Base-by-base conservation (phyloP, 2,888 invertebrate genomes). In the Sthenelais limicola region DNA sequence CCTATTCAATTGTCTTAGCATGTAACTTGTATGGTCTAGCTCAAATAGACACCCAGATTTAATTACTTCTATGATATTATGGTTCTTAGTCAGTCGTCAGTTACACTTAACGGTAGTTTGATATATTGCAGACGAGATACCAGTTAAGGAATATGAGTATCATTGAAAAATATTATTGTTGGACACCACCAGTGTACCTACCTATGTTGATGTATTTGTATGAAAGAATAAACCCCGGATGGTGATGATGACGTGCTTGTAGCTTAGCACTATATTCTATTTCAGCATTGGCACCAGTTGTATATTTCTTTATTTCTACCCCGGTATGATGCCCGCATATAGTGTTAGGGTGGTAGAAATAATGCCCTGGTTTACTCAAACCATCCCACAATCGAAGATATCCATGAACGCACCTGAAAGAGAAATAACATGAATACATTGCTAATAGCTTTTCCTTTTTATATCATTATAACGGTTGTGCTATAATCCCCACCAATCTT, bases 291-390 rank as follows among this genome's bases (percentile, higher is more conserved):
- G 15, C 33, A 26, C 52, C 52, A 30, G 70, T 38, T 0, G 56
- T 38, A 43, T 32, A 54, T 24, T 70, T 70, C 7, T 49, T 48
- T 21, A 69, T 48, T 18, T 67, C 54, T 28, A 30, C 49, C n/a
- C 26, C 52, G 18, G 73, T 49, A 58, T 73, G 71, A 2, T 51
- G 32, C 9, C 75, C 75, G 54, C 75, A 75, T 24, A 75, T 21
- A 9, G 58, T 71, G 58, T 66, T 73, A n/a, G 75, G 68, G 3
- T 73, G 73, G 52, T 71, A 75, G 12, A 51, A 38, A 71, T 75
- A 51, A 26, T 68, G 49, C 12, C 75, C 73, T 3, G 72, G 68
- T 9, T 68, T 48, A 26, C 56, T 35, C n/a, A 68, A 12, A 0
- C 74, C 74, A 48, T 75, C 73, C 62, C 72, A 75, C 32, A 75